These are phyloP conservation scores for Scaptomyza montana DNA, from an alignment of 1,140 invertebrate species.

Conservation along the genomic window DNA sequence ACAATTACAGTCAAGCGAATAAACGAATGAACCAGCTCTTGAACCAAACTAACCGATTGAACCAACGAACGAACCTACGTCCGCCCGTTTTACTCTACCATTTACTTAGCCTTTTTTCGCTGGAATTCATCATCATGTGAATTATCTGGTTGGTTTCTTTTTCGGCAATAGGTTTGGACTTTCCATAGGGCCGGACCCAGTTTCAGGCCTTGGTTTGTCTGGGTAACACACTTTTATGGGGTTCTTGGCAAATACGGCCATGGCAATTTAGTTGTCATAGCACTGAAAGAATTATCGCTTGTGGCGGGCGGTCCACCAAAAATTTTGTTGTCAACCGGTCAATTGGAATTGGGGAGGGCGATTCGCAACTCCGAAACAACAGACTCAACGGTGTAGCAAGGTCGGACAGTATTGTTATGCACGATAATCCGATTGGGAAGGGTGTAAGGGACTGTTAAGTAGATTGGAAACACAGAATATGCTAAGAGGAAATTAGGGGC, in stretches of 20 bases:
- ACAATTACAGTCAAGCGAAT: conserved; percentile 77
- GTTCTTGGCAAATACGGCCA: conserved; percentile 71
- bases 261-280: conserved; percentile 82
- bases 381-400: conserved; percentile 51
- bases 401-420: conserved; percentile 56
- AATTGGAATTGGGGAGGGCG: conserved; percentile 51
- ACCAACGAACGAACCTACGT: conserved; percentile 5
- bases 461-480: neutral
- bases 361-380: neutral
- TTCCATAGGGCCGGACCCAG: conserved; percentile 15
- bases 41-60: conserved; percentile 15
- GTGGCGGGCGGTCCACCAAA: conserved; percentile 79
- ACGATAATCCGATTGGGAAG: neutral
- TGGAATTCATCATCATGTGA: conserved; percentile 81
- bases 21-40: conserved; percentile 47
- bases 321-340: conserved; percentile 81
- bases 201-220: neutral
- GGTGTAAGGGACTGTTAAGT: neutral
- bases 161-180: conserved; percentile 58
- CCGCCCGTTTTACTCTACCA: conserved; percentile 34
- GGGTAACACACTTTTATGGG: conserved; percentile 1
- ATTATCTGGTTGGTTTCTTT: conserved; percentile 60
- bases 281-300: conserved; percentile 79
- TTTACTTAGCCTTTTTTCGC: conserved; percentile 76
- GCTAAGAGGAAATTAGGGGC: too few relatives aligned